Conservation (phyloP, 2,888 invertebrate genomes). For the Mimumesa dahlbomi region DNA sequence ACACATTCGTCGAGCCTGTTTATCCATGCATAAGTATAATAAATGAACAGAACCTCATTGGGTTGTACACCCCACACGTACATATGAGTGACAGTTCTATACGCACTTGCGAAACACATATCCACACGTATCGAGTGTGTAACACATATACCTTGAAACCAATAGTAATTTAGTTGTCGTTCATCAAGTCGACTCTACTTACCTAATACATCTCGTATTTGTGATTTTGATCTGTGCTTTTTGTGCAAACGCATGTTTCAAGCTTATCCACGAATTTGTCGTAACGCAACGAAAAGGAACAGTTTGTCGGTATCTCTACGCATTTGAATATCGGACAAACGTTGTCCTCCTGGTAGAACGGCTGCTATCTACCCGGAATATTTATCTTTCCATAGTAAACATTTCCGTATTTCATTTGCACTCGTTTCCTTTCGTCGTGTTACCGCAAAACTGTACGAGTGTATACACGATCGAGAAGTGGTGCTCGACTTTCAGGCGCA, state of each 20-base stretch:
- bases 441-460: constrained; percentile 20
- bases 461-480: constrained; percentile 30
- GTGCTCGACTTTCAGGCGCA: constrained; percentile 23
- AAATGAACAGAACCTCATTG: constrained; percentile 26
- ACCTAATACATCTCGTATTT: constrained; percentile 20
- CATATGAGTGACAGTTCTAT: constrained; percentile 42
- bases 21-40: constrained; percentile 58
- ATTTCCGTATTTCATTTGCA: not conserved
- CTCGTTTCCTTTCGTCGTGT: constrained; percentile 26
- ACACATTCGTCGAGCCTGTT: constrained; percentile 59
- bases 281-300: constrained; percentile 5
- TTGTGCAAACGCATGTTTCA: constrained; percentile 42
- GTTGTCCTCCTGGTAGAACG: no score
- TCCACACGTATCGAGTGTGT: constrained; percentile 12
- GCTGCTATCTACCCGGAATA: not conserved
- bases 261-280: constrained; percentile 18
- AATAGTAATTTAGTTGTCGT: constrained; percentile 22
- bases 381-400: not conserved
- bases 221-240: constrained; percentile 30
- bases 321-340: no score
- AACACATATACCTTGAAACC: constrained; percentile 4
- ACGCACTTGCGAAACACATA: constrained; percentile 28
- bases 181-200: constrained; percentile 2
- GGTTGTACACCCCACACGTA: constrained; percentile 29
- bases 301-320: no score